Evolutionary conservation across 2,888 invertebrate species (phyloP).

Genomic region (Stenodera caucasica): DNA sequence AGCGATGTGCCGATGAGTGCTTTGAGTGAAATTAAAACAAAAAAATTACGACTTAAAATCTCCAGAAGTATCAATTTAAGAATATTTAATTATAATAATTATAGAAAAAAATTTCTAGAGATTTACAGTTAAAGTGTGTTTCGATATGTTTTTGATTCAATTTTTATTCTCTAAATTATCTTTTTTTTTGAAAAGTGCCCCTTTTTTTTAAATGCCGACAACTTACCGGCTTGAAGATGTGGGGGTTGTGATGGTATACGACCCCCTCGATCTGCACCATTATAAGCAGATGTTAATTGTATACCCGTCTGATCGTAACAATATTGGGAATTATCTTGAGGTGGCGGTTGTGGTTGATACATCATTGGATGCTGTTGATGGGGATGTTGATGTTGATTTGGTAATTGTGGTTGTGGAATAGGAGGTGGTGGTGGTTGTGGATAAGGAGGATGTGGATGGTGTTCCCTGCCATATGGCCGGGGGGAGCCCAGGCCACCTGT

Average conservation of each 20-base stretch:
- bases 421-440: constrained; percentile 60
- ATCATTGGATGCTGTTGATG: constrained; percentile 54
- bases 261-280: constrained; percentile 55
- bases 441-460: constrained; percentile 55
- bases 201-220: constrained; percentile 34
- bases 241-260: constrained; percentile 50
- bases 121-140: constrained; percentile 26
- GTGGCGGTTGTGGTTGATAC: constrained; percentile 48
- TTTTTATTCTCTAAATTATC: background rate
- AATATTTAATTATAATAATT: background rate
- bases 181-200: constrained; percentile 20
- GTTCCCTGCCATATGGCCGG: constrained; percentile 60
- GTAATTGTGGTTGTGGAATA: constrained; percentile 58
- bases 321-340: constrained; percentile 60
- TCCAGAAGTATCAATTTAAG: constrained; percentile 30
- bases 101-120: constrained; percentile 32
- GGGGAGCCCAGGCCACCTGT: constrained; percentile 64
- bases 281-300: constrained; percentile 51
- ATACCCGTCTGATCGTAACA: constrained; percentile 63
- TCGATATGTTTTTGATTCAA: background rate
- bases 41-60: constrained; percentile 34
- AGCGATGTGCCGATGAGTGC: constrained; percentile 53
- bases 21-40: constrained; percentile 36
- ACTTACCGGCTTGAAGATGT: constrained; percentile 58
- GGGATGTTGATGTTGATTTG: constrained; percentile 59